Evolutionary conservation across 1,140 invertebrate species (phyloP).

Genomic region (Nasonia longicornis): DNA sequence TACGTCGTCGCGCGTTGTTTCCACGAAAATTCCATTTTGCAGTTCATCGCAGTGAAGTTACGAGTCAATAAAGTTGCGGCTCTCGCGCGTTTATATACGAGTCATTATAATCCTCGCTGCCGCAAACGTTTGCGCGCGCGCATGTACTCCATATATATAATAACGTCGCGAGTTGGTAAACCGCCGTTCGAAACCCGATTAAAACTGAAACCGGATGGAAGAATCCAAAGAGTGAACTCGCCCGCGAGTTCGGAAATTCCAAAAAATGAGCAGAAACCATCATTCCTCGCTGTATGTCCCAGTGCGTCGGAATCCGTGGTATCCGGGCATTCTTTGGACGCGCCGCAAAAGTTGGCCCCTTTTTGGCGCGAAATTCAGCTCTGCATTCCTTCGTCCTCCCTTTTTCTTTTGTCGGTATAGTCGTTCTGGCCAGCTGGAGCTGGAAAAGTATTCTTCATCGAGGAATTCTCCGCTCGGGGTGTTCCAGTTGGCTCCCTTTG

Average conservation of each 20-base stretch:
- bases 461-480: neutral
- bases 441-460: slow-evolving; percentile 20
- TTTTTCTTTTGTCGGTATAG: neutral
- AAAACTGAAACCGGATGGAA: too few relatives aligned
- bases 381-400: neutral
- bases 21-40: neutral
- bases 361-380: slow-evolving; percentile 25
- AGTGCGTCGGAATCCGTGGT: slow-evolving; percentile 3
- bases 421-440: neutral
- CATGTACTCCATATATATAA: too few relatives aligned
- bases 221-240: neutral
- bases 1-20: neutral
- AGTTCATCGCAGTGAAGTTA: neutral
- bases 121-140: neutral
- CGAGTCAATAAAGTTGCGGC: neutral
- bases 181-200: too few relatives aligned
- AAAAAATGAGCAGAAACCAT: too few relatives aligned
- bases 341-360: neutral
- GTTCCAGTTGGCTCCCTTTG: neutral
- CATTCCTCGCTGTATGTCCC: neutral
- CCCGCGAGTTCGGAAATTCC: neutral
- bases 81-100: too few relatives aligned
- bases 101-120: neutral
- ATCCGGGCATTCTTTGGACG: slow-evolving; percentile 29
- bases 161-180: neutral